Percentiles rank a stretch among this genome's conserved stretches.
Evolutionary conservation across 64 coral and sea anemone species (phyloP).

Genomic region (Pachyseris speciosa): DNA sequence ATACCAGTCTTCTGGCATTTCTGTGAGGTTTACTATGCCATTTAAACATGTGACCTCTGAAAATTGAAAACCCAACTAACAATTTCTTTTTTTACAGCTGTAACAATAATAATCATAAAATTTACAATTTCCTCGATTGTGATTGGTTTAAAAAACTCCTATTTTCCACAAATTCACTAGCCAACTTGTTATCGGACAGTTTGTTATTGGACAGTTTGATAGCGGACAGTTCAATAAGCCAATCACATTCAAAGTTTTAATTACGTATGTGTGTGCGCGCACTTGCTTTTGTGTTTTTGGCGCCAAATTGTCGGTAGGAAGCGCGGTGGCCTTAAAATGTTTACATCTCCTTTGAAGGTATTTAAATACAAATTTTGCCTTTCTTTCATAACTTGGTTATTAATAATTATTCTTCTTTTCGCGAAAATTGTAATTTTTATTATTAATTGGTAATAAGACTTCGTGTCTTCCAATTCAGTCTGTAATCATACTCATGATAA

Average conservation of each 20-base stretch:
- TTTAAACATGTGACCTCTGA: not conserved
- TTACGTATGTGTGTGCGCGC: not conserved
- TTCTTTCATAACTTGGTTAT: not conserved
- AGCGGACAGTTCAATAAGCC: too few species aligned
- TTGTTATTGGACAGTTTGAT: too few species aligned
- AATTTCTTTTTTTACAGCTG: not conserved
- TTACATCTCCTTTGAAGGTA: not conserved
- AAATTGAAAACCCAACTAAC: not conserved
- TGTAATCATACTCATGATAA: conserved; percentile 30
- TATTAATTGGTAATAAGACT: conserved; percentile 39
- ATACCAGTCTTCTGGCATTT: not conserved
- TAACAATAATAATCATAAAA: not conserved
- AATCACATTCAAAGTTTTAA: too few species aligned
- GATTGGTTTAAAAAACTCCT: too few species aligned
- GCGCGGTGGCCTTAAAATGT: not conserved
- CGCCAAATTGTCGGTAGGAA: not conserved
- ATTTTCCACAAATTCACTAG: too few species aligned
- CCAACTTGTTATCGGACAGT: too few species aligned
- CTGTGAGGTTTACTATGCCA: not conserved
- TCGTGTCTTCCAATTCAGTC: conserved; percentile 18
- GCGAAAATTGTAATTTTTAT: not conserved
- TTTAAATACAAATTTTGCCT: not conserved
- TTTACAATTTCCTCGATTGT: not conserved
- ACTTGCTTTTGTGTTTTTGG: not conserved
- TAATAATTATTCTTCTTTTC: not conserved